Evolutionary conservation across 2,797 vertebrate genomes (phyloP).

Genomic region (Etheostoma perlongum): DNA sequence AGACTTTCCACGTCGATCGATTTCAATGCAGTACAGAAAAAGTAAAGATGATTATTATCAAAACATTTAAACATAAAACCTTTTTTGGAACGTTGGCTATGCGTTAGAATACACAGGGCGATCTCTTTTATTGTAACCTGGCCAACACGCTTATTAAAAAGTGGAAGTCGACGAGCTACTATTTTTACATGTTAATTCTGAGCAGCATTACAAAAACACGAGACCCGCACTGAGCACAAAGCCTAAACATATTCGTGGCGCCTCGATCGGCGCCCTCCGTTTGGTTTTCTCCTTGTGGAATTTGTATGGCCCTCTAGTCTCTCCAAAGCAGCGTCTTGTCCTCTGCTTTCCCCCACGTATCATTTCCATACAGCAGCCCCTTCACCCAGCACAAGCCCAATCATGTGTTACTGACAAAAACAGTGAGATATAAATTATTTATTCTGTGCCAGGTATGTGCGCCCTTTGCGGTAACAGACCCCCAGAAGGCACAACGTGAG

Average conservation of each 20-base stretch:
- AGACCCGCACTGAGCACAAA: neutral
- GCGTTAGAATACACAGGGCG: neutral
- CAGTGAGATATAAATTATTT: constrained; percentile 83
- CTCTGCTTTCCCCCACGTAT: constrained; percentile 54
- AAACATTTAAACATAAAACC: neutral
- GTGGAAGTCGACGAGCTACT: neutral
- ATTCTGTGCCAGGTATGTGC: constrained; percentile 78
- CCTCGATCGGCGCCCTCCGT: constrained; percentile 37
- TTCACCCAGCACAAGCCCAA: constrained; percentile 75
- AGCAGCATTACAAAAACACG: constrained; percentile 3
- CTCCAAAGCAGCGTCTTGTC: constrained; percentile 54
- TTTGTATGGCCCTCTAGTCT: constrained; percentile 79
- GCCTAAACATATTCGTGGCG: constrained; percentile 14
- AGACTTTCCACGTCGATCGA: neutral
- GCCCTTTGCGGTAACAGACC: constrained; percentile 75
- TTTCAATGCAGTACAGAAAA: neutral
- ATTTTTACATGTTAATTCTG: neutral
- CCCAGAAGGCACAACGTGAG: constrained; percentile 82
- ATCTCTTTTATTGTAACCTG: neutral
- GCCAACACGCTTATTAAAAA: neutral
- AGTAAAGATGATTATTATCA: neutral
- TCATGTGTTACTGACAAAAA: constrained; percentile 86
- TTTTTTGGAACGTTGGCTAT: neutral
- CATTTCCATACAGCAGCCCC: constrained; percentile 29
- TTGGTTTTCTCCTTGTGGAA: constrained; percentile 72